Evolutionary conservation across 1,140 invertebrate species (phyloP).

Genomic region (Linepithema humile): DNA sequence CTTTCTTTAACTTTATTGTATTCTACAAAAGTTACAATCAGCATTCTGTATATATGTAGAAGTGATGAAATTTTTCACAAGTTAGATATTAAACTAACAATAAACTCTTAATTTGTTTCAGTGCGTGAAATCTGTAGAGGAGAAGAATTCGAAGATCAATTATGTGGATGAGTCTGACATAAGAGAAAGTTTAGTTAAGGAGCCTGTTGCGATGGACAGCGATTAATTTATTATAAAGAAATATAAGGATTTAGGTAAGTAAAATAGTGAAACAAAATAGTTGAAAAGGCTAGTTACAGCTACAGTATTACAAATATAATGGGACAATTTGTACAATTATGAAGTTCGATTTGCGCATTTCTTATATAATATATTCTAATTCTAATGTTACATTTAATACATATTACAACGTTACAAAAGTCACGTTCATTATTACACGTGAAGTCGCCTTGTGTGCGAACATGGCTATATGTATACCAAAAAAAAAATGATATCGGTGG

Average conservation of each 20-base stretch:
- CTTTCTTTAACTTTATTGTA: slow-evolving; percentile 1
- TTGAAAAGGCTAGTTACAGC: slow-evolving; percentile 25
- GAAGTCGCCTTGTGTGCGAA: not conserved
- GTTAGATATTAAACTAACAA: no score
- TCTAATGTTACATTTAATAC: slow-evolving; percentile 25
- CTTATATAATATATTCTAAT: slow-evolving; percentile 44
- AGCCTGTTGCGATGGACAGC: slow-evolving; percentile 79
- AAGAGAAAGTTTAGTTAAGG: slow-evolving; percentile 76
- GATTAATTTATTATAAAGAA: slow-evolving; percentile 76
- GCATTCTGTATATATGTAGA: not conserved
- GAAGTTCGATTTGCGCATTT: slow-evolving; percentile 41
- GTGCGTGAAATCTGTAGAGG: slow-evolving; percentile 83
- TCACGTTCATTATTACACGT: slow-evolving; percentile 19
- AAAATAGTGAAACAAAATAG: slow-evolving; percentile 50
- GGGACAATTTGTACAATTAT: slow-evolving; percentile 37
- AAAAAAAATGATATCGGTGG: slow-evolving; percentile 41
- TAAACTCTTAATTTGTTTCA: slow-evolving; percentile 63
- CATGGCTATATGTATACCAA: slow-evolving; percentile 6
- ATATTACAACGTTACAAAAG: slow-evolving; percentile 21
- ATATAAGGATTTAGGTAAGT: slow-evolving; percentile 30
- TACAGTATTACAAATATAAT: slow-evolving; percentile 48
- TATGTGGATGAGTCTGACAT: slow-evolving; percentile 82
- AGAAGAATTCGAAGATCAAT: slow-evolving; percentile 81
- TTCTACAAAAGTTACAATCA: not conserved
- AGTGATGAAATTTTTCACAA: no score